Conservation (phyloP, 2,888 invertebrate genomes). For the Amiota mariae region DNA sequence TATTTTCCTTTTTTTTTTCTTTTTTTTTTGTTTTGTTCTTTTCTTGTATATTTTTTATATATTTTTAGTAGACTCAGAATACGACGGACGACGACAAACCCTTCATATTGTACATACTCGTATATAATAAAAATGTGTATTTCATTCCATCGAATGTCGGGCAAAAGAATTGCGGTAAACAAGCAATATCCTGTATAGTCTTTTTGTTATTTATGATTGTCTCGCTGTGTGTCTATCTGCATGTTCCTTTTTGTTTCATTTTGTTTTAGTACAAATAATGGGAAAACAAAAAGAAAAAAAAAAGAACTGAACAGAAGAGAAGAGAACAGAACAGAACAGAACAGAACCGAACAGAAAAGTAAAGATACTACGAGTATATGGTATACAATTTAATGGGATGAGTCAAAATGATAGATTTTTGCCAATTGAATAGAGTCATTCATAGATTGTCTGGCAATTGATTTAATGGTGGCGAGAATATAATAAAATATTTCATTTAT, state of each 20-base stretch:
- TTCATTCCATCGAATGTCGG: too few species aligned
- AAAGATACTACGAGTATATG: not conserved
- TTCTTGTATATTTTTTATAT: not conserved
- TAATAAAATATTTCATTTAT: not conserved
- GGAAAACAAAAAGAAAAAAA: not conserved
- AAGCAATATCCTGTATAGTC: conserved; percentile 37
- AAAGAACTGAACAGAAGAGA: not conserved
- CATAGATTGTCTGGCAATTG: conserved; percentile 43
- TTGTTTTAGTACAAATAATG: not conserved
- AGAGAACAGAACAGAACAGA: not conserved
- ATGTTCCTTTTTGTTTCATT: not conserved
- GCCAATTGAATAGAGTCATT: conserved; percentile 24
- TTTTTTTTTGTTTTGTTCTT: not conserved
- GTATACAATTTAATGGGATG: too few species aligned
- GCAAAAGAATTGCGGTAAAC: conserved; percentile 42
- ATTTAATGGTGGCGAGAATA: conserved; percentile 36
- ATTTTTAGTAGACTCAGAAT: not conserved
- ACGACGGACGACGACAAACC: not conserved
- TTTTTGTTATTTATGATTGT: conserved; percentile 29
- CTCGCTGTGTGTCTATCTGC: not conserved
- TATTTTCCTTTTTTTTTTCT: not conserved
- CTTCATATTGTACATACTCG: too few species aligned
- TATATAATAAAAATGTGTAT: not conserved
- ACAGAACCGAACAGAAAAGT: not conserved
- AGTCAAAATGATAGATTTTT: too few species aligned